Base-by-base conservation (phyloP, 2,888 invertebrate genomes). In the Temnothorax unifasciatus region DNA sequence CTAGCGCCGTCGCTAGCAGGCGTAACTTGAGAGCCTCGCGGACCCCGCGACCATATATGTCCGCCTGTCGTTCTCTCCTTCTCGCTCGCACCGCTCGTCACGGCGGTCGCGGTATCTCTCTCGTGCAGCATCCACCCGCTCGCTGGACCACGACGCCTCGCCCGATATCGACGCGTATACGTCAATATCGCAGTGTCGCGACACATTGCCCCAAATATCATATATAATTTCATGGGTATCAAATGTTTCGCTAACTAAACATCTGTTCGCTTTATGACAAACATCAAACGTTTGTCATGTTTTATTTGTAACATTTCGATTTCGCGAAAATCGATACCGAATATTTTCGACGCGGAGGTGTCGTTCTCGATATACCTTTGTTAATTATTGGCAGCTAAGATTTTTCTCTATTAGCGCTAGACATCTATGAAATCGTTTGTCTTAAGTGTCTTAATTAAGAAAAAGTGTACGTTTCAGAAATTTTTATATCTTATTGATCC, bases 1-100 rank as follows among this genome's bases (percentile, higher is more conserved):
- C 93, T 93, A 92, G 92, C 93, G 93, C 92, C 91, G 92, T 89
- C 89, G 87, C 79, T 79, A 79, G 54, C 69, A 47, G 13, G 89
- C 92, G 95, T 94, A 94, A 94, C 93, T 92, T 93, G 95, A 95
- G 94, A 94, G 93, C 92, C 92, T 92, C 91, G 91, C 93, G 89
- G 93, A 92, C 92, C 92, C 93, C 92, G 94, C 92, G 90, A 94
- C 95, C 95, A 95, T 95, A 95, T 95, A 95, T 95, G 95, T 94
- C 94, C 94, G 94, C 93, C 92, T 90, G 87, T 85, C 87, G 86
- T 87, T 86, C 88, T 92, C 91, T 91, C 86, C 93, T 86, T 94
- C 94, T 93, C 92, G 69, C 92, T 93, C 90, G 86, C 91, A 89
- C 92, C 79, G 63, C 69, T 85, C 68, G 64, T 73, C 86, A 63